Evolutionary conservation across 2,888 invertebrate genomes (phyloP), one percentile per base, ranked within the genome.

Genomic region (Idaea straminata): DNA sequence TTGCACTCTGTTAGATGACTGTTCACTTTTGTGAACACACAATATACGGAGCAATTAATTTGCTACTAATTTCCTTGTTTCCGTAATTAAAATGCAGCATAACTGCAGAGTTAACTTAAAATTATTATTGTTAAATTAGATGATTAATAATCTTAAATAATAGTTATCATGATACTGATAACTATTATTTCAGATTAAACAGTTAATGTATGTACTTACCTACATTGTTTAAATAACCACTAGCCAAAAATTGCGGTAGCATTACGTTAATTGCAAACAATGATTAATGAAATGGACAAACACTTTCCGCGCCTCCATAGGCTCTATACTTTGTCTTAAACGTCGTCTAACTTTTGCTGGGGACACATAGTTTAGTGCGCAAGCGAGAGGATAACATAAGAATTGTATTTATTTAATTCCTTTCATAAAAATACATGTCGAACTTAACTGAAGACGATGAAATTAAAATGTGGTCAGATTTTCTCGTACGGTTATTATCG

Each of bases 381-480:
- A 47, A 4, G 36, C 13, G 13, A 47, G 47, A 25, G 10, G 10
- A 47, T 13, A 47, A 47, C 10, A 47, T 4, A 47, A 47, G 13
- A 13, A 5, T 47, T 47, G 47, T 13, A 47, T 13, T 47, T 47
- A n/a, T n/a, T n/a, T n/a, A n/a, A n/a, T n/a, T n/a, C n/a, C n/a
- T n/a, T n/a, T n/a, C n/a, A n/a, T n/a, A 13, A 47, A 47, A 47
- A 25, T 1, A 25, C 0, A 47, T 47, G 47, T 47, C 47, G 4
- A 47, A 47, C 13, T 10, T 10, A 47, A 47, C 47, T 47, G 47
- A 47, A 47, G 47, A 47, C 47, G 47, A 47, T 13, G 47, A 47
- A 10, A 47, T 13, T 10, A 69, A 75, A 67, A 67, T 77, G 61
- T 86, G 86, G 86, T 71, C 77, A 0, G 66, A 77, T 10, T 81